Base-by-base conservation (phyloP, 2,888 invertebrate genomes). In the Tridacna gigas region DNA sequence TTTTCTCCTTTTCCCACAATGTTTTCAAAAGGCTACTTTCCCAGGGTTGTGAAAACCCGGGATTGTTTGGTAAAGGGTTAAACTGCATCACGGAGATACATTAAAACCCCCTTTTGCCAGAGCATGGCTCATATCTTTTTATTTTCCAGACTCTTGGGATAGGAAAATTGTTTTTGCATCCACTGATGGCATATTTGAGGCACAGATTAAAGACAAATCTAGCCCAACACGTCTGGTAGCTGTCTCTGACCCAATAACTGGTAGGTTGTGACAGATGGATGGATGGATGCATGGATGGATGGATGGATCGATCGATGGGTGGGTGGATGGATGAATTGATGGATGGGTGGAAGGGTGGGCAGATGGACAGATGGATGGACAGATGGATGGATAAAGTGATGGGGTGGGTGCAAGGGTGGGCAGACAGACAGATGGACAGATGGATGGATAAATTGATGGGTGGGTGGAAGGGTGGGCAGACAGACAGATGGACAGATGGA, bases 101-200 rank as follows among this genome's bases (percentile, higher is more conserved):
- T 37, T 37, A 37, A 37, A 7, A n/a, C 7, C 37, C 37, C 7
- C 7, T 37, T 37, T 37, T 37, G 2, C 37, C 37, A 37, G 37
- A 37, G 2, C 37, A 37, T 2, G 37, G 37, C 37, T 37, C 37
- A 37, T 63, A n/a, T 22, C 3, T 37, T 69, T 69, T 69, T 20
- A 5, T 20, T 69, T 45, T 69, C 4, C 69, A 69, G 69, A 69
- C 45, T 69, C 69, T 3, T 69, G 45, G 69, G 11, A 25, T 15
- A 45, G 69, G n/a, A 45, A 69, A 22, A 37, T 69, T 5, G 45
- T 69, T 13, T 69, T 69, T 69, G 69, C 69, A 20, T 69, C 69
- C 20, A n/a, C 37, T 69, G 69, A 69, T 47, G 69, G 69, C 45
- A 45, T 69, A 18, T 69, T 45, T 69, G 47, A 47, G 18, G 45